Conservation (phyloP, 2,113 vertebrate species). For the Oxyruncus cristatus region DNA sequence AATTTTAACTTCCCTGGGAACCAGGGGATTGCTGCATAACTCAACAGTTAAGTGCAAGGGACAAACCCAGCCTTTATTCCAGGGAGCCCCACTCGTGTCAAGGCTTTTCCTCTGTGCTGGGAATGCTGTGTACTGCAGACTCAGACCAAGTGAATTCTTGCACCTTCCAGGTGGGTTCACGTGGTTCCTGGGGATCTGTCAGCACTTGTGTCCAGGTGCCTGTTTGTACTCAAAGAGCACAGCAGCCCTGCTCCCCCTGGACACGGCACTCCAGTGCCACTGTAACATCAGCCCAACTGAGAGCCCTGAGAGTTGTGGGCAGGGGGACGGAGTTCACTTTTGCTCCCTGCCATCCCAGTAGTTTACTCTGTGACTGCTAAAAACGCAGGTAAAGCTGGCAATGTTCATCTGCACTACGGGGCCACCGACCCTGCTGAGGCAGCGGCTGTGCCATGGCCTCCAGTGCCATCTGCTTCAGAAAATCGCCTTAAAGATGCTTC, state of each 20-base stretch:
- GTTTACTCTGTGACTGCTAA: neutral
- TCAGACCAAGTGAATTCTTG: neutral
- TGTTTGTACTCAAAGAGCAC: too few relatives aligned
- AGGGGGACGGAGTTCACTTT: neutral
- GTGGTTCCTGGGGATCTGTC: neutral
- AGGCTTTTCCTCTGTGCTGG: neutral
- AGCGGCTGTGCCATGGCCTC: rapidly evolving
- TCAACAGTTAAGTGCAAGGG: too few relatives aligned
- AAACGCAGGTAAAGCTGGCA: neutral
- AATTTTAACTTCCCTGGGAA: neutral
- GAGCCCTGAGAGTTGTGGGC: rapidly evolving
- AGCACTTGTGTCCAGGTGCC: neutral
- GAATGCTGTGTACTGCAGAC: neutral
- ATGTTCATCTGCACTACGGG: rapidly evolving
- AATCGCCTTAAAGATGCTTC: neutral
- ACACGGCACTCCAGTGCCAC: rapidly evolving
- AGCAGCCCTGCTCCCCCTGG: neutral
- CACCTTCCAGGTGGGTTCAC: neutral
- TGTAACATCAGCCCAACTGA: neutral
- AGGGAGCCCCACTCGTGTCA: neutral
- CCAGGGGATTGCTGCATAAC: neutral
- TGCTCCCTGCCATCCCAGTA: too few relatives aligned
- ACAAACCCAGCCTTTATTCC: neutral
- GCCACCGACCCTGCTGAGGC: neutral
- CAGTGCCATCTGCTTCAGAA: neutral